Evolutionary conservation across 35 echinoderm and acorn worm genomes (phyloP).

Genomic region (Diadema setosum): DNA sequence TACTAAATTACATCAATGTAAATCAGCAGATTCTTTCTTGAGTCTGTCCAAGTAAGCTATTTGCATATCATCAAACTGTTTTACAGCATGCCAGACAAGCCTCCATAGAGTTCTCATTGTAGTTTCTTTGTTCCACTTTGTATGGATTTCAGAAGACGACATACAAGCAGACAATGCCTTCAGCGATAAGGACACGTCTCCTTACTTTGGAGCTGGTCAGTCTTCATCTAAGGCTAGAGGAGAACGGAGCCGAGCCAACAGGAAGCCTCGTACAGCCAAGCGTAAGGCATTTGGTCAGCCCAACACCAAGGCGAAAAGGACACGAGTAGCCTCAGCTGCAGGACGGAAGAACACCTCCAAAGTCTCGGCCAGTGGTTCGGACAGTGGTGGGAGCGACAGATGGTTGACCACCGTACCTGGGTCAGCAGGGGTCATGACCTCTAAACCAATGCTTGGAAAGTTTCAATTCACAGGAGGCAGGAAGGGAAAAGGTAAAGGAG

Average conservation of each 20-base stretch:
- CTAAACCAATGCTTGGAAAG: neutral
- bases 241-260: conserved; percentile 2
- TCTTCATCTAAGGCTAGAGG: neutral
- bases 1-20: no score
- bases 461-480: conserved; percentile 29
- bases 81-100: no score
- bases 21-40: no score
- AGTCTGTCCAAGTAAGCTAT: no score
- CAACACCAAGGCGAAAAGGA: conserved; percentile 15
- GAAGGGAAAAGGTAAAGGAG: neutral
- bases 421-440: neutral
- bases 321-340: neutral
- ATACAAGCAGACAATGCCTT: neutral
- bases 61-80: no score
- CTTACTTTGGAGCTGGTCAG: conserved; percentile 27
- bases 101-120: no score
- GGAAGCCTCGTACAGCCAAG: conserved; percentile 11
- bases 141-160: conserved; percentile 27
- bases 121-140: no score
- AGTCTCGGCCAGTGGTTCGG: neutral
- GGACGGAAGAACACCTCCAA: neutral
- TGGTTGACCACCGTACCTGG: neutral
- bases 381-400: neutral
- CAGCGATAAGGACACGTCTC: neutral
- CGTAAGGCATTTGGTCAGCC: neutral